Evolutionary conservation across 1,140 invertebrate species (phyloP), one percentile per base, ranked within the genome.

Genomic region (Panagrolaimus sp.): DNA sequence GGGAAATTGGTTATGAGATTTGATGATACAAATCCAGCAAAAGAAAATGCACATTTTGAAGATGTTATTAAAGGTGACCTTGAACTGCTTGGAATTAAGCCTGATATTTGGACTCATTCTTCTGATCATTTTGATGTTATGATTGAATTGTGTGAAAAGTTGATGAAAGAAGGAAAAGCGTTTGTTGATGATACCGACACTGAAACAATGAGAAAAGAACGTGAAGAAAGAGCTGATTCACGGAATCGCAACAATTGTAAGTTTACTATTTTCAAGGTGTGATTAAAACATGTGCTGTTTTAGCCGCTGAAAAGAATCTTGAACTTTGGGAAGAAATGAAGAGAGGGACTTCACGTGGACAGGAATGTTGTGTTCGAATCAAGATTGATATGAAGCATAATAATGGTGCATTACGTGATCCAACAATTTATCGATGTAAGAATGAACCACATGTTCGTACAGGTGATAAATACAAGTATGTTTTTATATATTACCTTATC

Each of bases 21-120:
- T 86, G 96, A 99, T 87, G 96, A 99, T 82, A 99, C 96, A 8
- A 99, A 99, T 86, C 96, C 96, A 44, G 95, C 93, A 5, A 99
- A 99, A 83, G 96, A 99, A 83, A 93, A 95, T 82, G 90, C 90
- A n/a, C 91, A 98, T 76, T 99, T 96, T 87, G 96, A 99, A 84
- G 89, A 95, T 86, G 88, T 97, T 0, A 99, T 99, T 76, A 84
- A 97, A 23, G 91, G 96, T 84, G 96, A 99, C 86, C 86, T 99
- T 11, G 87, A 89, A 77, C 87, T 96, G 87, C 83, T 99, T 51
- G 87, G 96, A 79, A 90, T 99, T 62, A 91, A 93, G 75, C 92
- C 92, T 2, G 92, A 99, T 84, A 82, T 87, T 38, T 96, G 96
- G 84, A 92, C 93, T 1, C 91, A 95, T 84, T 96, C 96, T 0